Evolutionary conservation across 2,113 vertebrate species (phyloP).

Genomic region (Peromyscus leucopus): DNA sequence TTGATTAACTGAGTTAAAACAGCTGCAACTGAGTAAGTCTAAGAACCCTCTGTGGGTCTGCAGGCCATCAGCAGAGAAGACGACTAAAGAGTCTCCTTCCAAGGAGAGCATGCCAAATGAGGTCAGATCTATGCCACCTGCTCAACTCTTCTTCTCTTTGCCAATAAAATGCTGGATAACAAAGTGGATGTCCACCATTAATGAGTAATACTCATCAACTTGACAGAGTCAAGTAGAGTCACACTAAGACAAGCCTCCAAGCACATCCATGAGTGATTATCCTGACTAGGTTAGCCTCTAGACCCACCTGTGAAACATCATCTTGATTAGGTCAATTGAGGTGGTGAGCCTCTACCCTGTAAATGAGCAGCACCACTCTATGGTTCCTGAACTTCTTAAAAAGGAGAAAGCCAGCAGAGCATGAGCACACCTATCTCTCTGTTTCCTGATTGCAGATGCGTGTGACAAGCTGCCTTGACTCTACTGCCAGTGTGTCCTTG

Average conservation of each 20-base stretch:
- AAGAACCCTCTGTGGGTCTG: neutral
- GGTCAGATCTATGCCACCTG: rapidly evolving
- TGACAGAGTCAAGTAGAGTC: neutral
- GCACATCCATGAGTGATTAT: neutral
- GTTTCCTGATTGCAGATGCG: neutral
- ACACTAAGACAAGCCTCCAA: neutral
- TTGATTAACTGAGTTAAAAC: neutral
- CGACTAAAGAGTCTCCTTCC: neutral
- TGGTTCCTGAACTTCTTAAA: neutral
- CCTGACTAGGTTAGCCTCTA: neutral
- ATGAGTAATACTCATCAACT: too few species aligned
- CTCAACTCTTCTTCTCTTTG: neutral
- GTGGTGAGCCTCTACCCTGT: too few species aligned
- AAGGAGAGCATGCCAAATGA: neutral
- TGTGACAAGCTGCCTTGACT: neutral
- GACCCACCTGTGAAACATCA: too few species aligned
- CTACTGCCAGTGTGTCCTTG: neutral
- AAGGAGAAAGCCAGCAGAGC: neutral
- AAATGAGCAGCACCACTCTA: neutral
- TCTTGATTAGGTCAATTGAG: neutral
- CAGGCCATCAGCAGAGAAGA: neutral
- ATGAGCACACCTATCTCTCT: neutral
- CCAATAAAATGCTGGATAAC: neutral
- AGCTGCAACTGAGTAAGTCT: neutral
- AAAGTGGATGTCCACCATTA: neutral